These are phyloP conservation scores for Chanos chanos DNA, from an alignment of 2,797 vertebrate genomes.

Conservation along the genomic window DNA sequence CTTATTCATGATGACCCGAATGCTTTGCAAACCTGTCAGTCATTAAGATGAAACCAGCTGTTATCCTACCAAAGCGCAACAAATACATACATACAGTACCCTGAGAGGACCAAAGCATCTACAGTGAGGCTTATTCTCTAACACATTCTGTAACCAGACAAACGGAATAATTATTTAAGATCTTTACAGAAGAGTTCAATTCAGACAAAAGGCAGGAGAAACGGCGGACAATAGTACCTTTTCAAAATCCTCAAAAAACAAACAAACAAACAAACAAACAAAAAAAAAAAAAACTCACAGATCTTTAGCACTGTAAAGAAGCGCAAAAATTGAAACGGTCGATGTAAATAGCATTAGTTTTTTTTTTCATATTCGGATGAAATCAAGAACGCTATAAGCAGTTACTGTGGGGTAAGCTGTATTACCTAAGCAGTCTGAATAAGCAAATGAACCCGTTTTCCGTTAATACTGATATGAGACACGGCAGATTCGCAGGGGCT, in stretches of 20 bases:
- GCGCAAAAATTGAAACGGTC: conserved; percentile 28
- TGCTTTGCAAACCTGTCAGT: background rate
- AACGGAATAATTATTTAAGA: no score
- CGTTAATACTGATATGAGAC: conserved; percentile 51
- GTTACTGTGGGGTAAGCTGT: conserved; percentile 62
- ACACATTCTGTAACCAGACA: no score
- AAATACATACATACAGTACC: background rate
- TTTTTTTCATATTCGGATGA: conserved; percentile 33
- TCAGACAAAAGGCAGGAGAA: no score
- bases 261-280: no score
- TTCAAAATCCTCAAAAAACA: no score
- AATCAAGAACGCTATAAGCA: conserved; percentile 60
- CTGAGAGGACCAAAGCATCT: no score
- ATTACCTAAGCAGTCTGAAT: conserved; percentile 60
- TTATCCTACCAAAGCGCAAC: background rate
- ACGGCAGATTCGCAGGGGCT: conserved; percentile 51
- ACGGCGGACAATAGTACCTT: no score
- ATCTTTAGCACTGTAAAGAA: no score
- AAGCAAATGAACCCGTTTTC: conserved; percentile 51
- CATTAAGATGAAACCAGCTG: background rate
- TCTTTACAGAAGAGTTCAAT: no score
- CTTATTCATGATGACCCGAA: background rate
- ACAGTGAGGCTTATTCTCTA: no score
- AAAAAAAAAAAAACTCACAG: no score
- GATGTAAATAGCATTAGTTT: conserved; percentile 22